A percentile compares a stretch with the other conserved stretches of the same genome.
Evolutionary conservation across 2,797 vertebrate species (phyloP).

Genomic region (Falco rusticolus): DNA sequence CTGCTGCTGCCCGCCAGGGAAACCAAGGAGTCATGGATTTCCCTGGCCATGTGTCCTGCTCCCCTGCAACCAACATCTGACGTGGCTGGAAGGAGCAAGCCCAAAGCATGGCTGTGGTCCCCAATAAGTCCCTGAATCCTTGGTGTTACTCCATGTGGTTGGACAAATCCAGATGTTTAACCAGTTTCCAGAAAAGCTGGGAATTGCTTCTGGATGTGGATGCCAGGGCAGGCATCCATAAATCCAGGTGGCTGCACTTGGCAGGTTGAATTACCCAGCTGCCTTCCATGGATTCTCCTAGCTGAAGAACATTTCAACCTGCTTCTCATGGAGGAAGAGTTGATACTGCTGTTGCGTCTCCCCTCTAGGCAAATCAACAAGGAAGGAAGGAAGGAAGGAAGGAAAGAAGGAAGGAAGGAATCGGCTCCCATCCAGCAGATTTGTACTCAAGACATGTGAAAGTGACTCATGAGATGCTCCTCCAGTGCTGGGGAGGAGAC

Average conservation of each 20-base stretch:
- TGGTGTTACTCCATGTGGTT: neutral
- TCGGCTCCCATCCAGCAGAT: neutral
- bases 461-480: neutral
- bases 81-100: neutral
- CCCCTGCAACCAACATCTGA: neutral
- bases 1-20: neutral
- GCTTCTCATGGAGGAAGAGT: accelerated
- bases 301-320: neutral
- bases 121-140: neutral
- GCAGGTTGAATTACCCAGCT: neutral
- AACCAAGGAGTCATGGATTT: neutral
- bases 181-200: neutral
- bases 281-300: neutral
- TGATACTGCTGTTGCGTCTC: neutral
- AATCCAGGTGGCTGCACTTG: neutral
- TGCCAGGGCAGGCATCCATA: neutral
- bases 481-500: neutral
- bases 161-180: neutral
- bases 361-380: neutral
- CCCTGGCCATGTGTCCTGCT: accelerated
- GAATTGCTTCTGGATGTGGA: neutral
- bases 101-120: neutral
- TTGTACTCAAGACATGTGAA: neutral
- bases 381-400: neutral
- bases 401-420: neutral